A percentile compares a stretch with the other conserved stretches of the same genome.
Evolutionary conservation across 2,113 vertebrate species (phyloP).

Genomic region (Cheirogaleus medius): DNA sequence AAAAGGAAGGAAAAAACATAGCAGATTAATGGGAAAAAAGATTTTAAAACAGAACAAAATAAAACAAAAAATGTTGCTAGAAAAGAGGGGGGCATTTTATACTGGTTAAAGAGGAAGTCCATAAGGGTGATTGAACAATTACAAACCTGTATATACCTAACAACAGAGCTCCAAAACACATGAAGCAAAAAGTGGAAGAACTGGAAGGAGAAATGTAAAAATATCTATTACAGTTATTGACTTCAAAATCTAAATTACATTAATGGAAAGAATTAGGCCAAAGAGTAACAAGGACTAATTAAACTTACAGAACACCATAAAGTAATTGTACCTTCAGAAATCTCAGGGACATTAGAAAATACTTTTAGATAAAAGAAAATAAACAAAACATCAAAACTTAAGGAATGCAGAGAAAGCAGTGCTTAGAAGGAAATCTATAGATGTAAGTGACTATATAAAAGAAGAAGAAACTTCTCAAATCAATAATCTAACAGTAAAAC

Average conservation of each 20-base stretch:
- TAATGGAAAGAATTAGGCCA: neutral
- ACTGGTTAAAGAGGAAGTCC: neutral
- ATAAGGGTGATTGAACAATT: neutral
- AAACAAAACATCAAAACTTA: neutral
- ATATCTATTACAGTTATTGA: neutral
- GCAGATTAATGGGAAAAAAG: neutral
- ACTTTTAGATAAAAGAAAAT: neutral
- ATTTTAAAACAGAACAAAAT: neutral
- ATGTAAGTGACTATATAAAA: neutral
- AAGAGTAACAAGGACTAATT: neutral
- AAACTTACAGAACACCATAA: neutral
- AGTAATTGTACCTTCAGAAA: neutral
- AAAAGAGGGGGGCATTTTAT: neutral
- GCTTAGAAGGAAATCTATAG: neutral
- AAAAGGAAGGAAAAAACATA: neutral
- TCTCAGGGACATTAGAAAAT: neutral
- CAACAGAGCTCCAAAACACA: neutral
- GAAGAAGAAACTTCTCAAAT: neutral
- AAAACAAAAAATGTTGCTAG: neutral
- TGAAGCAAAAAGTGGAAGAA: neutral
- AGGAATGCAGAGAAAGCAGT: neutral
- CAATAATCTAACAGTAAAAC: neutral
- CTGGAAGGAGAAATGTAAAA: neutral
- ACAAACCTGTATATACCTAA: neutral
- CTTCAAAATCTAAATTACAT: neutral